phyloP scores from a whole-genome alignment of 2,888 invertebrate species.

The Thera obeliscata region DNA sequence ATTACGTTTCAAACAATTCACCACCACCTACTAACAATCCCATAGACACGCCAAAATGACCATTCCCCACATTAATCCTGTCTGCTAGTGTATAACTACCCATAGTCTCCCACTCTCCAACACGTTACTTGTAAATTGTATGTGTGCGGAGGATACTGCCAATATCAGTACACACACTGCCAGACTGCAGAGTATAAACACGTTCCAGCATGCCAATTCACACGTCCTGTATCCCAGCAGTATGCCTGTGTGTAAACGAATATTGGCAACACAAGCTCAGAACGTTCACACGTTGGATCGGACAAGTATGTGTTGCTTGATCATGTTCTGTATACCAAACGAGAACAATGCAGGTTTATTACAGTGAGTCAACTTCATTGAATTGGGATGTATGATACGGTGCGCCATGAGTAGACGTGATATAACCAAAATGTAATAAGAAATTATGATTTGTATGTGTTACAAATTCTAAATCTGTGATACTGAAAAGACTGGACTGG shows the following conservation, averaged over 20 bases:
- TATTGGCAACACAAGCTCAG: constrained; percentile 15
- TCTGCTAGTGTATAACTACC: constrained; percentile 6
- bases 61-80: constrained; percentile 21
- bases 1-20: constrained; percentile 10
- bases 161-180: constrained; percentile 1
- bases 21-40: constrained; percentile 10
- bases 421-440: not conserved
- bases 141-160: constrained; percentile 16
- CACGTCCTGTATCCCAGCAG: constrained; percentile 14
- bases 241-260: constrained; percentile 15
- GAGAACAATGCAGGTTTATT: constrained; percentile 8
- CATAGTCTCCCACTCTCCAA: constrained; percentile 6
- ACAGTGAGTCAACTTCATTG: constrained; percentile 16
- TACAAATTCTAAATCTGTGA: not conserved
- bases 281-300: constrained; percentile 19
- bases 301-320: constrained; percentile 14
- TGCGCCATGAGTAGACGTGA: not conserved
- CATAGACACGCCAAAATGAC: constrained; percentile 18
- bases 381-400: not conserved
- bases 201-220: constrained; percentile 16
- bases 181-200: constrained; percentile 2
- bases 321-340: constrained; percentile 4
- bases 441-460: no score
- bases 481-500: not conserved
- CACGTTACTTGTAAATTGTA: constrained; percentile 1